phyloP scores from a whole-genome alignment of 2,888 invertebrate species.

The Ypsolopha scabrella region DNA sequence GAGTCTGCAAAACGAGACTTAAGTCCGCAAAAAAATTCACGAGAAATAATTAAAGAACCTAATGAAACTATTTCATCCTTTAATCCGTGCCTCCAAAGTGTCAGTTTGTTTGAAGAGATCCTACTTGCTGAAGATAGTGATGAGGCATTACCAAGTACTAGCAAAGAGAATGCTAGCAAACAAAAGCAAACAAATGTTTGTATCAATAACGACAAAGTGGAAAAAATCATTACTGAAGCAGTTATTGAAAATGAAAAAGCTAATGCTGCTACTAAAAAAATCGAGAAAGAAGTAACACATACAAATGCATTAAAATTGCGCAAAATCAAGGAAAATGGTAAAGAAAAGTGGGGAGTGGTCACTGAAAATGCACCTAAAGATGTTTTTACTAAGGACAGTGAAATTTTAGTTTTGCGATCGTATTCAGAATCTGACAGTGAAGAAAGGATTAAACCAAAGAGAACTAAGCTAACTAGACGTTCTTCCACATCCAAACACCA shows the following conservation, averaged over 20 bases:
- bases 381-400: neutral
- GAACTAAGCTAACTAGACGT: slow-evolving; percentile 11
- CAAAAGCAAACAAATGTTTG: slow-evolving; percentile 3
- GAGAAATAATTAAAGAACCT: too few relatives aligned
- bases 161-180: slow-evolving; percentile 5
- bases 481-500: slow-evolving; percentile 18
- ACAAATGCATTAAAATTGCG: neutral
- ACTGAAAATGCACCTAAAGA: neutral
- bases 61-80: neutral
- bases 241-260: slow-evolving; percentile 6
- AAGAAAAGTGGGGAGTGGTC: too few relatives aligned
- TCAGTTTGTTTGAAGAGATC: slow-evolving; percentile 42
- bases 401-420: slow-evolving; percentile 25
- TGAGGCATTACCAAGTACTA: slow-evolving; percentile 10
- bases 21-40: too few relatives aligned
- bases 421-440: slow-evolving; percentile 30
- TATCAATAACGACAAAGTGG: neutral
- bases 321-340: neutral
- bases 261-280: neutral
- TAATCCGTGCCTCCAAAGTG: slow-evolving; percentile 46
- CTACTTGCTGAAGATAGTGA: slow-evolving; percentile 22
- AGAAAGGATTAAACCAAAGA: slow-evolving; percentile 4
- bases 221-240: slow-evolving; percentile 2
- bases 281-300: neutral
- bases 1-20: too few relatives aligned